Conservation (phyloP, 1,140 invertebrate species). For the Caenorhabditis remanei region DNA sequence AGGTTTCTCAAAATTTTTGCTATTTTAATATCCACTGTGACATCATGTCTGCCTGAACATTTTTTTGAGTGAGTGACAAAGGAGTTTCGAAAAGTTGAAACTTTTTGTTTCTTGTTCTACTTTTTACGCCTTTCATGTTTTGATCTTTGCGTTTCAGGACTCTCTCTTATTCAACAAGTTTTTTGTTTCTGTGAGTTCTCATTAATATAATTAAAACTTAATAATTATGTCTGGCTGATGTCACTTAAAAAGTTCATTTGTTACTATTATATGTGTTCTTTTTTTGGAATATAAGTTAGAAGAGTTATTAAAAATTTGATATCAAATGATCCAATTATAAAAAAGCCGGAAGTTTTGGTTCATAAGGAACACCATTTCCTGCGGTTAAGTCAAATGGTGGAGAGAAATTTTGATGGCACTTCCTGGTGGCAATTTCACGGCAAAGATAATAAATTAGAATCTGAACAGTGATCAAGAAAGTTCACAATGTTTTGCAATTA, state of each 20-base stretch:
- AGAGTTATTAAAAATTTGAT: too few species aligned
- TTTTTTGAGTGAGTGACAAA: neutral
- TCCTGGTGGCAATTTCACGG: too few species aligned
- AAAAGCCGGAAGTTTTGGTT: too few species aligned
- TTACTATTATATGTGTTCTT: neutral
- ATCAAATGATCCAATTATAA: too few species aligned
- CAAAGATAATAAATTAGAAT: neutral
- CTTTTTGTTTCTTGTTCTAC: neutral
- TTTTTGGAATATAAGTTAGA: neutral
- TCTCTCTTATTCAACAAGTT: neutral
- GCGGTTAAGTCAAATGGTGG: neutral
- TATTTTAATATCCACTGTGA: slow-evolving; percentile 9
- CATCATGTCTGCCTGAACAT: slow-evolving; percentile 8
- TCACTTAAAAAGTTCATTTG: neutral
- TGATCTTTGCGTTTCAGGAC: too few species aligned
- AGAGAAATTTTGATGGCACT: too few species aligned
- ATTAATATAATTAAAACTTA: neutral
- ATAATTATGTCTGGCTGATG: slow-evolving; percentile 24
- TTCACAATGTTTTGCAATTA: neutral
- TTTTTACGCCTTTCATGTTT: neutral
- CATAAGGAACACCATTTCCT: neutral
- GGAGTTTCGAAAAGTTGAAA: neutral
- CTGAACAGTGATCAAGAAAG: neutral
- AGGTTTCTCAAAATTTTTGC: neutral
- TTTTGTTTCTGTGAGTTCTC: too few species aligned